Evolutionary conservation across 2,888 invertebrate species (phyloP), one percentile per base, ranked within the genome.

Genomic region (Linnaemya tessellans): DNA sequence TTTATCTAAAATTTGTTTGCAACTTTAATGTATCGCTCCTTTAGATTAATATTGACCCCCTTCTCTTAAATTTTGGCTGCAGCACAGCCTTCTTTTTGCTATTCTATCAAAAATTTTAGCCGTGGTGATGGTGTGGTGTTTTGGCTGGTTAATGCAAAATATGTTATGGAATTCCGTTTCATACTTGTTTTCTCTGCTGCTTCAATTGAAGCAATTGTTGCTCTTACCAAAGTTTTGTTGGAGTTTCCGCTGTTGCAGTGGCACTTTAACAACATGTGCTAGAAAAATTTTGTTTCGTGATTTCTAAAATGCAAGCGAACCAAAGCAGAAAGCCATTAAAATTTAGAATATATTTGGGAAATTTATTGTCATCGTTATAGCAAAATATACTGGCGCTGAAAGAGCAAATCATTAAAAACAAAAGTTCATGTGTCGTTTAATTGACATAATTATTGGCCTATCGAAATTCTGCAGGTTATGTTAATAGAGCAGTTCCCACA

Each of bases 141-240:
- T 25, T 35, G 8, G 15, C n/a, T 54, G 64, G 64, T 54, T 54
- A 41, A 64, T 74, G 62, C 38, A 51, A 64, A 62, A 74, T 64
- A 54, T 64, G 35, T 13, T 54, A 22, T n/a, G 15, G 13, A 70
- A 8, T 64, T 64, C 35, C 8, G 13, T 41, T 74, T 54, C 10
- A 46, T 43, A 41, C 8, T 20, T 11, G n/a, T n/a, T n/a, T n/a
- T 9, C 30, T 49, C 9, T 30, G 10, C n/a, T n/a, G 7, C 41
- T 30, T 9, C 11, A 13, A 5, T 22, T 8, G n/a, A 30, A 51
- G 38, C 38, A 74, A 38, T 54, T 51, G 64, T 54, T 25, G 62
- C 51, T 41, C 20, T 18, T 18, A 11, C 10, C 38, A 25, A 41
- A 13, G 18, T 18, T 51, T 64, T 54, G 20, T 41, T 49, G 51